Evolutionary conservation across 2,113 vertebrate genomes (phyloP), one percentile per base, ranked within the genome.

Genomic region (Castor canadensis): DNA sequence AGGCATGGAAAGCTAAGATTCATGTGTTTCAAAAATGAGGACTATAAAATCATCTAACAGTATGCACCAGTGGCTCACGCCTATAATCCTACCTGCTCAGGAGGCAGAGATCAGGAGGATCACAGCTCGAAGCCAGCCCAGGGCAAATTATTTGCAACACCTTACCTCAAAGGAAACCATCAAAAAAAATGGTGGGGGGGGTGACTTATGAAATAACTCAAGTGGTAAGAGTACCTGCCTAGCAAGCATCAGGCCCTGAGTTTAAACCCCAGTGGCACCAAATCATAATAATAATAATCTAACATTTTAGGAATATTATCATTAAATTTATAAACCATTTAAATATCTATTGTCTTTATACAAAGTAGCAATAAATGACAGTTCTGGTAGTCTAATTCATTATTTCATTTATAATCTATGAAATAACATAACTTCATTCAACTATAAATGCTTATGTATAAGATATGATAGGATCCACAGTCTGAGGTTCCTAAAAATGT

Each of bases 381-480:
- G 47, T 73, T 80, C 2, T 52, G 64, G 69, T 69, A 40, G 28
- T 20, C 13, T 92, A 62, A 77, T 20, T 96, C 40, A 54, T 66
- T 64, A 60, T 67, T 66, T 85, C 45, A 83, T 47, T 93, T 96
- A 19, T 94, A 76, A 49, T 40, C 16, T 82, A 72, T 76, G 66
- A 87, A 94, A 79, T 30, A 88, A 7, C 9, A 64, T 75, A 90
- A 73, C n/a, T 93, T 91, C 24, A 91, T 58, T 15, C 11, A 88
- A 32, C 87, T 93, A 17, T 79, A 87, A 92, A 87, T 73, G 9
- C 75, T 71, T 49, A 64, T 6, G 87, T 32, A 71, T 58, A 85
- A 52, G 38, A 79, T 32, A 58, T 40, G 6, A 20, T 22, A 92
- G 82, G 85, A 96, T 81, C 17, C 22, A 76, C 72, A 91, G 56